A percentile compares a stretch with the other conserved stretches of the same genome.
phyloP scores from a whole-genome alignment of 2,113 vertebrate genomes.

The Camelus dromedarius region DNA sequence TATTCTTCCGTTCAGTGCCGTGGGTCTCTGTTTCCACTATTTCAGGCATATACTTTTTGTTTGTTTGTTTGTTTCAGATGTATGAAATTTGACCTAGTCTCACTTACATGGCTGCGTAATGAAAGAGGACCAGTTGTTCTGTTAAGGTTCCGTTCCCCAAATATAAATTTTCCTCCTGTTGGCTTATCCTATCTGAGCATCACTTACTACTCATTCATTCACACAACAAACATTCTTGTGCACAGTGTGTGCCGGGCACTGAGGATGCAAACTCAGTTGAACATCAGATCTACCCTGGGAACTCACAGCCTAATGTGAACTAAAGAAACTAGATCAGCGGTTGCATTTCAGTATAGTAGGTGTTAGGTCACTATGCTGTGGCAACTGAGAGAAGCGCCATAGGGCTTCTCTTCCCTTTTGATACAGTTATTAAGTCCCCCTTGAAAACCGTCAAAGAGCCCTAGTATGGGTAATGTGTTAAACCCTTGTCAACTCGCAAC shows the following conservation, averaged over 20 bases:
- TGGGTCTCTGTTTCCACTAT: neutral
- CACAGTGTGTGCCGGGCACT: neutral
- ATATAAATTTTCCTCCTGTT: neutral
- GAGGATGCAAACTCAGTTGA: neutral
- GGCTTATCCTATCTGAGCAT: neutral
- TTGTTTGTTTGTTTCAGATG: neutral
- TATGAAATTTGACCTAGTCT: neutral
- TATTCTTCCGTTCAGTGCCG: neutral
- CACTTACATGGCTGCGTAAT: neutral
- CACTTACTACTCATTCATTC: neutral
- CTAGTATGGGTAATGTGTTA: neutral
- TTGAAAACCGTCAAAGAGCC: neutral
- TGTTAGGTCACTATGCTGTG: neutral
- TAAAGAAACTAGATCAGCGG: neutral
- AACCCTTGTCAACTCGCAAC: neutral
- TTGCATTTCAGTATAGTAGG: neutral
- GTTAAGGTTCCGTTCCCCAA: rapidly evolving
- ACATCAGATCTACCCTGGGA: rapidly evolving
- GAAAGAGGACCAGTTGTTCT: neutral
- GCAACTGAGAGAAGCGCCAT: neutral
- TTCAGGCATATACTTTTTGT: neutral
- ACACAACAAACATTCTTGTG: neutral
- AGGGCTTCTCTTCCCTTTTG: neutral
- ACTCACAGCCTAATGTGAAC: neutral
- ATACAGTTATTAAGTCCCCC: neutral